These are phyloP conservation scores for Ornithoptera alexandrae DNA, from an alignment of 2,888 invertebrate species.

Conservation along the genomic window DNA sequence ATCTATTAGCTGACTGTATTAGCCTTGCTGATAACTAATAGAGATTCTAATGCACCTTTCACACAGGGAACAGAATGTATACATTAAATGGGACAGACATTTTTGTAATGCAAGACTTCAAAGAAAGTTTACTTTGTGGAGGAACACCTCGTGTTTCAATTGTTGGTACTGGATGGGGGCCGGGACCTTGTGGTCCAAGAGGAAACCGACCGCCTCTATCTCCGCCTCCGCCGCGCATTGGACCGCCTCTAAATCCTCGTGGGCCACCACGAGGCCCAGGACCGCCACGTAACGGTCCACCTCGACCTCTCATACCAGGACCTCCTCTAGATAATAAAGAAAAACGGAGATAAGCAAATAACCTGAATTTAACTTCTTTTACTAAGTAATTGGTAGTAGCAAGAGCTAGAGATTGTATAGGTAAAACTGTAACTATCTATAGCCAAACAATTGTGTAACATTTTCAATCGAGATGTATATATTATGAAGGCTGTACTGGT, in stretches of 20 bases:
- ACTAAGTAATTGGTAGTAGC: too few relatives aligned
- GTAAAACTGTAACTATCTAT: background rate
- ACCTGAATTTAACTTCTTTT: too few relatives aligned
- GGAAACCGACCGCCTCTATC: slow-evolving; percentile 68
- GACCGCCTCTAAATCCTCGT: slow-evolving; percentile 68
- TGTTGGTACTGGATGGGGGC: slow-evolving; percentile 74
- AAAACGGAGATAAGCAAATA: background rate
- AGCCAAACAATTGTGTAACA: background rate
- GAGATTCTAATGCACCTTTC: too few relatives aligned
- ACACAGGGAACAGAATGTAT: background rate
- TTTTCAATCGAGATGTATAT: background rate
- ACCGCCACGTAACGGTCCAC: slow-evolving; percentile 46
- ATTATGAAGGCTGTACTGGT: too few relatives aligned
- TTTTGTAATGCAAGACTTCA: background rate
- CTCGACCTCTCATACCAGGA: slow-evolving; percentile 68
- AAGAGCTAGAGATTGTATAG: too few relatives aligned
- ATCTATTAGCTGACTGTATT: too few relatives aligned
- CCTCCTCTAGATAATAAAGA: slow-evolving; percentile 48
- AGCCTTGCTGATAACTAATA: too few relatives aligned
- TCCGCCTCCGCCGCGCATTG: slow-evolving; percentile 71
- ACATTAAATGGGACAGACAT: background rate
- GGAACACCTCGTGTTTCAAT: slow-evolving; percentile 69
- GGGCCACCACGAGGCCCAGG: slow-evolving; percentile 61
- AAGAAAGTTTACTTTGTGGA: slow-evolving; percentile 51
- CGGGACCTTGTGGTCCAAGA: slow-evolving; percentile 71